Evolutionary conservation across 2,888 invertebrate genomes (phyloP).

Genomic region (Unio delphinus): DNA sequence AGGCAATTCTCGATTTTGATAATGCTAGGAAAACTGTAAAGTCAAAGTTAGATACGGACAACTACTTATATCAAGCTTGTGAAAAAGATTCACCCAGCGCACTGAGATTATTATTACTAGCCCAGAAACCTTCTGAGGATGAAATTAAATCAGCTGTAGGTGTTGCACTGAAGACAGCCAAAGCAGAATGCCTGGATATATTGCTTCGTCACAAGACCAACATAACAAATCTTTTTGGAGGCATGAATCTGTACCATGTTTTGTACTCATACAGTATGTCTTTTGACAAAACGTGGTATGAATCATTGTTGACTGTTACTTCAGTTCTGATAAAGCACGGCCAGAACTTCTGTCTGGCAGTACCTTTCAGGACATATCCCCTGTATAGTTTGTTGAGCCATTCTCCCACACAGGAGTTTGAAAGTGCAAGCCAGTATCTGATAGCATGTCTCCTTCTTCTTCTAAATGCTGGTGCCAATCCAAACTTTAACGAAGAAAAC

Average conservation of each 20-base stretch:
- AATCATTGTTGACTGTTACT: conserved; percentile 53
- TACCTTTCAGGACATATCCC: conserved; percentile 61
- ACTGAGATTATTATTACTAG: conserved; percentile 45
- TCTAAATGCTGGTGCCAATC: conserved; percentile 59
- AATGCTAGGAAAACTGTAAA: conserved; percentile 20
- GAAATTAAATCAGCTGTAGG: conserved; percentile 56
- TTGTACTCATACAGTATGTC: conserved; percentile 59
- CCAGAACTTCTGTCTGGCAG: conserved; percentile 47
- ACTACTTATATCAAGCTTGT: conserved; percentile 53
- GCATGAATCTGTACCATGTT: conserved; percentile 65
- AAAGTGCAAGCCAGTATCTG: conserved; percentile 45
- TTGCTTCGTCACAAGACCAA: conserved; percentile 48
- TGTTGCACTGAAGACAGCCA: conserved; percentile 51
- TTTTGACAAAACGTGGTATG: conserved; percentile 47
- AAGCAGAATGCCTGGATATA: conserved; percentile 56
- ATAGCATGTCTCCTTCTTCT: conserved; percentile 47
- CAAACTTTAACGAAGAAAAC: conserved; percentile 61
- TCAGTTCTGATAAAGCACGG: conserved; percentile 54
- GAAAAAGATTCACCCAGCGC: conserved; percentile 54
- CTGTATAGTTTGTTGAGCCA: conserved; percentile 62
- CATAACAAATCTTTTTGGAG: conserved; percentile 45
- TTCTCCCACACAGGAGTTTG: conserved; percentile 45
- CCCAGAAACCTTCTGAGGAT: conserved; percentile 29
- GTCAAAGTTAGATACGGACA: conserved; percentile 21
- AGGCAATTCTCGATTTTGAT: conserved; percentile 47